These are phyloP conservation scores for Megastigmus dorsalis DNA, from an alignment of 2,888 invertebrate species.

Conservation along the genomic window DNA sequence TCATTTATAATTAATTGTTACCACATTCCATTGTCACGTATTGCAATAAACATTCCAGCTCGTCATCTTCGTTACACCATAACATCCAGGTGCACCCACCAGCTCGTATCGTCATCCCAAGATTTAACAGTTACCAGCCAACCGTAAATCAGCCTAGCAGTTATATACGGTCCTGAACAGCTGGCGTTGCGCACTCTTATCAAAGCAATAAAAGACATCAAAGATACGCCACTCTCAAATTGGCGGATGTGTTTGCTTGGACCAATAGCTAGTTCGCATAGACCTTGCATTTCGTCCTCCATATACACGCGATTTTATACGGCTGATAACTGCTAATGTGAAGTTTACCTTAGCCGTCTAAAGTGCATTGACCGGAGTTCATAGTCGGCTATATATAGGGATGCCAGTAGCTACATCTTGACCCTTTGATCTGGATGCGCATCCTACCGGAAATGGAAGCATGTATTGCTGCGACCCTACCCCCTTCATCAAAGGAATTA, in stretches of 20 bases:
- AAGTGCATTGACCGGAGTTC: conserved; percentile 22
- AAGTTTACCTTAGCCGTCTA: conserved; percentile 13
- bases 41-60: too few species aligned
- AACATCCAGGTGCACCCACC: too few species aligned
- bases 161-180: not conserved
- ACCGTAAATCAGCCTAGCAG: not conserved
- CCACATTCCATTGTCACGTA: too few species aligned
- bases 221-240: not conserved
- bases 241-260: not conserved
- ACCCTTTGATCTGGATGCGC: conserved; percentile 44
- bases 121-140: too few species aligned
- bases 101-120: too few species aligned
- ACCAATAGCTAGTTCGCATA: not conserved
- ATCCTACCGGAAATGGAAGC: conserved; percentile 26
- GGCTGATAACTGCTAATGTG: conserved; percentile 26
- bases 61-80: too few species aligned
- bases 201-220: conserved; percentile 3
- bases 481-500: conserved; percentile 36
- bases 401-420: conserved; percentile 32
- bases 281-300: not conserved
- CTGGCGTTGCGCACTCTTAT: too few species aligned
- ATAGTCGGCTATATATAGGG: too few species aligned
- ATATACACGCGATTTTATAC: not conserved
- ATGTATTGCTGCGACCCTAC: not conserved
- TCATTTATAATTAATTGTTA: too few species aligned